phyloP scores from a whole-genome alignment of 2,888 invertebrate genomes.

The Sminthurides aquaticus region DNA sequence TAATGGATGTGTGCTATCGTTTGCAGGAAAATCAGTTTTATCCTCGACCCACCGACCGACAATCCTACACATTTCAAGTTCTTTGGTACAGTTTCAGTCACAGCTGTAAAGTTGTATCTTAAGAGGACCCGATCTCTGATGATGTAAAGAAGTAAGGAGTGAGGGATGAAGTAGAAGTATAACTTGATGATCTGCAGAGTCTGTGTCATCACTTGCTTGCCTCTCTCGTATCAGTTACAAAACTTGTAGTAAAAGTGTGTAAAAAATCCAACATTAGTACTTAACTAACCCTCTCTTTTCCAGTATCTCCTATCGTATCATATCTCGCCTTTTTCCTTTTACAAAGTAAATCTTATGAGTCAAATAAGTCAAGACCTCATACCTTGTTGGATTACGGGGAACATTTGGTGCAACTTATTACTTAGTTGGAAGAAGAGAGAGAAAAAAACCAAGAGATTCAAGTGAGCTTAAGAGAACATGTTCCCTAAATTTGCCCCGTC shows the following conservation, averaged over 20 bases:
- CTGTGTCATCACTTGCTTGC: neutral
- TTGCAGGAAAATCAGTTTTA: too few relatives aligned
- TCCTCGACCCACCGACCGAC: too few relatives aligned
- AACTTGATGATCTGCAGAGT: neutral
- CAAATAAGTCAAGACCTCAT: neutral
- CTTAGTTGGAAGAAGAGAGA: too few relatives aligned
- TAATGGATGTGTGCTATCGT: too few relatives aligned
- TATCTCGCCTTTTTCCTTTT: too few relatives aligned
- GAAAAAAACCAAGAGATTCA: too few relatives aligned
- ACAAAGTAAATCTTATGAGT: too few relatives aligned
- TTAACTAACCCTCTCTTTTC: neutral
- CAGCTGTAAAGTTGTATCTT: neutral
- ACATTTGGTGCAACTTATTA: too few relatives aligned
- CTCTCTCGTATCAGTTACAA: neutral
- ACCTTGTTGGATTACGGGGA: neutral
- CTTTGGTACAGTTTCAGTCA: too few relatives aligned
- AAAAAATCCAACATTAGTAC: neutral
- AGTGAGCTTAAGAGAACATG: neutral
- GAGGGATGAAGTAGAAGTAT: neutral
- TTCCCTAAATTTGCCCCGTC: too few relatives aligned
- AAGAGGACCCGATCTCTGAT: neutral
- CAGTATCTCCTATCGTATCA: too few relatives aligned
- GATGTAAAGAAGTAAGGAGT: neutral
- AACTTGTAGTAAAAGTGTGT: neutral
- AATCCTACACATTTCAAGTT: too few relatives aligned